A percentile compares a stretch with the other conserved stretches of the same genome.
phyloP scores from a whole-genome alignment of 2,797 vertebrate genomes.

The Vespertilio murinus region DNA sequence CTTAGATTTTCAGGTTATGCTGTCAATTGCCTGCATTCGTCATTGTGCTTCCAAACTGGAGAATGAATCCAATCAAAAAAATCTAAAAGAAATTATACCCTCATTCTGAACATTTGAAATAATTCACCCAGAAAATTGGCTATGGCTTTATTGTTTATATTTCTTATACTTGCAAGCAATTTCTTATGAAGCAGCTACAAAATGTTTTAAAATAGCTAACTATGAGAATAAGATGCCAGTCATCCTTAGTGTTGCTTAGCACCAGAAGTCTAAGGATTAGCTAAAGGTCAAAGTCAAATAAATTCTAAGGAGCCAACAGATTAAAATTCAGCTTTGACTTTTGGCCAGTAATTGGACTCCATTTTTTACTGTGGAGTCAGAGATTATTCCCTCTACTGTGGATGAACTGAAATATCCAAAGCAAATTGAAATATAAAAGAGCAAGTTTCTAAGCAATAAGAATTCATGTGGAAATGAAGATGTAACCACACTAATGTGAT shows the following conservation, averaged over 20 bases:
- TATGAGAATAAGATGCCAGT: conserved; percentile 15
- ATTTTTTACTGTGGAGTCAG: not conserved
- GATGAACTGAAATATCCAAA: conserved; percentile 31
- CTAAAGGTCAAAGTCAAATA: conserved; percentile 63
- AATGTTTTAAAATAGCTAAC: conserved; percentile 71
- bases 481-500: not conserved
- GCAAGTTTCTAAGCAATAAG: not conserved
- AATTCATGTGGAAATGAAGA: conserved; percentile 7
- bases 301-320: conserved; percentile 35
- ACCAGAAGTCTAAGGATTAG: conserved; percentile 55
- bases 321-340: conserved; percentile 36
- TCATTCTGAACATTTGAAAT: conserved; percentile 72
- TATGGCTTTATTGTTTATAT: conserved; percentile 21
- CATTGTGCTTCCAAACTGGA: conserved; percentile 55
- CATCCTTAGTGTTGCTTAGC: conserved; percentile 55
- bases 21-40: conserved; percentile 39
- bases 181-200: conserved; percentile 64
- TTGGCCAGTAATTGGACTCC: not conserved
- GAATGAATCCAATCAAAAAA: conserved; percentile 66
- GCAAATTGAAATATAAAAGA: conserved; percentile 13
- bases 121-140: conserved; percentile 48
- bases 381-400: not conserved
- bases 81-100: conserved; percentile 32
- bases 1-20: conserved; percentile 9
- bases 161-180: conserved; percentile 29